phyloP scores from a whole-genome alignment of 2,888 invertebrate genomes.

The Parascotia fuliginaria region DNA sequence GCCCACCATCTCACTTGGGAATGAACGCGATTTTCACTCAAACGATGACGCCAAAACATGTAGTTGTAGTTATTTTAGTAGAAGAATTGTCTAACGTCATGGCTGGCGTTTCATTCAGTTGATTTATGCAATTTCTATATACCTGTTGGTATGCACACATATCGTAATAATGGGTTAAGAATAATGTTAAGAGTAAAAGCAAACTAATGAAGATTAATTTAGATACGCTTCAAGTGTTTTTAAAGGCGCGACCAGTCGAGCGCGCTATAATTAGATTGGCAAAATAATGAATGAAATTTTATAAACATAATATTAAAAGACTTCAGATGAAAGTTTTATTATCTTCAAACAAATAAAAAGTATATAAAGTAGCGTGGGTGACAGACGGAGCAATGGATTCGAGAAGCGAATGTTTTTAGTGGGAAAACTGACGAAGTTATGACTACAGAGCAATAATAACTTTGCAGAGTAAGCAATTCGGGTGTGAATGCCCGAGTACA shows the following conservation, averaged over 20 bases:
- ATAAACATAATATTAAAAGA: constrained; percentile 2
- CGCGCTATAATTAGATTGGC: constrained; percentile 12
- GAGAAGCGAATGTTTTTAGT: constrained; percentile 12
- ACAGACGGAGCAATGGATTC: constrained; percentile 6
- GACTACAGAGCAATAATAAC: constrained; percentile 16
- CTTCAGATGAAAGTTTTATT: background rate
- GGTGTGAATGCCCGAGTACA: constrained; percentile 27
- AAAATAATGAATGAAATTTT: constrained; percentile 10
- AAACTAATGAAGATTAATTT: constrained; percentile 17
- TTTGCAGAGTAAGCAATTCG: constrained; percentile 10
- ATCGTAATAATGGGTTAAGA: background rate
- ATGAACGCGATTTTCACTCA: constrained; percentile 58
- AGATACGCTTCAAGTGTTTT: background rate
- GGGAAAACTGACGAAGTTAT: constrained; percentile 22
- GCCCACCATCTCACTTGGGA: constrained; percentile 44
- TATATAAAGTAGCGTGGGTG: constrained; percentile 23
- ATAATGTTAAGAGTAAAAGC: constrained; percentile 18
- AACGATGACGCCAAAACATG: constrained; percentile 56
- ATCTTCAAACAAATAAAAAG: constrained; percentile 3
- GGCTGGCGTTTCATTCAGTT: background rate
- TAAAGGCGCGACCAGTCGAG: background rate
- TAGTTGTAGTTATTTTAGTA: constrained; percentile 47
- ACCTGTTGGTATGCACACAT: background rate
- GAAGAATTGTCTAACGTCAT: constrained; percentile 18
- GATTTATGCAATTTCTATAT: too few relatives aligned